These are phyloP conservation scores for Eupithecia insigniata DNA, from an alignment of 2,888 invertebrate species.

Conservation along the genomic window DNA sequence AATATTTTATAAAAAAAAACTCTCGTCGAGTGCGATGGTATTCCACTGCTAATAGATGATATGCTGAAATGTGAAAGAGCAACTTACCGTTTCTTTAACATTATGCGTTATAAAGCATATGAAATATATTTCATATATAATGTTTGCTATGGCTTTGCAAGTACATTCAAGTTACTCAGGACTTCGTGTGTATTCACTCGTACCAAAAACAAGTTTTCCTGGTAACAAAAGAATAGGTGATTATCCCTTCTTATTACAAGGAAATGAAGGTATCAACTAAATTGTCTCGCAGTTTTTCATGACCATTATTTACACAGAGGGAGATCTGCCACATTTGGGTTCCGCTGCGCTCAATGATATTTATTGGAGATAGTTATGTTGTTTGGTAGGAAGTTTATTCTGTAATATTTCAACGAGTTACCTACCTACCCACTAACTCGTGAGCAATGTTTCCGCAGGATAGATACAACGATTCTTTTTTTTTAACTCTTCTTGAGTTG, in stretches of 20 bases:
- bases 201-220: background rate
- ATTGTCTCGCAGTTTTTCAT: slow-evolving; percentile 22
- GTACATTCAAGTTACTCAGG: background rate
- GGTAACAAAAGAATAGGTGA: slow-evolving; percentile 5
- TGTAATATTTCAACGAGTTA: background rate
- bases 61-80: too few relatives aligned
- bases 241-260: slow-evolving; percentile 9
- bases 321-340: slow-evolving; percentile 39
- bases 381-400: slow-evolving; percentile 26
- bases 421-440: background rate
- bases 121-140: background rate
- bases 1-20: background rate
- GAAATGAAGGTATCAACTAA: slow-evolving; percentile 15
- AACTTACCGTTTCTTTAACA: slow-evolving; percentile 36
- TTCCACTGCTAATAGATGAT: background rate
- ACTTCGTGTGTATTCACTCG: background rate
- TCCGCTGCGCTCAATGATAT: slow-evolving; percentile 37
- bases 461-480: background rate
- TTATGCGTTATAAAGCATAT: too few relatives aligned
- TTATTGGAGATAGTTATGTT: slow-evolving; percentile 37
- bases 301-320: slow-evolving; percentile 31
- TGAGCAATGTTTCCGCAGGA: background rate
- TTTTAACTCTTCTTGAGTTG: background rate
- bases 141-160: background rate
- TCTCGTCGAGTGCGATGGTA: background rate